Percentiles rank a stretch among this genome's conserved stretches.
phyloP scores from a whole-genome alignment of 1,140 invertebrate genomes.

The Neocloeon triangulifer region DNA sequence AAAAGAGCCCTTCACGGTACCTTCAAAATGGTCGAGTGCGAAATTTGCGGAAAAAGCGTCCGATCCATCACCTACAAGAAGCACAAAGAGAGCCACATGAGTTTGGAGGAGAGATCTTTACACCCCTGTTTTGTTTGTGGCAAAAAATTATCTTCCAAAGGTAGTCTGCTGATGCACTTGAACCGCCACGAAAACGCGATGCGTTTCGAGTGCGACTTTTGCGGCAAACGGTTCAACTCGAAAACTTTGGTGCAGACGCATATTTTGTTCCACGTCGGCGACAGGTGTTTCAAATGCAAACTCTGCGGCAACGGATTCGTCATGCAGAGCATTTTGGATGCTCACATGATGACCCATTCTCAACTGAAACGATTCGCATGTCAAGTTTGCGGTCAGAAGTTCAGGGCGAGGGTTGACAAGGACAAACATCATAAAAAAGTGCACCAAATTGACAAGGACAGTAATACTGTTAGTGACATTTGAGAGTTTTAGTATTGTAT shows the following conservation, averaged over 20 bases:
- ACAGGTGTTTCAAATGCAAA: conserved; percentile 56
- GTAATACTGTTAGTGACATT: too few species aligned
- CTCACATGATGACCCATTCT: conserved; percentile 58
- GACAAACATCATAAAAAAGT: too few species aligned
- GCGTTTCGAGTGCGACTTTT: conserved; percentile 34
- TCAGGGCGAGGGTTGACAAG: conserved; percentile 43
- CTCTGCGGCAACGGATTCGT: conserved; percentile 62
- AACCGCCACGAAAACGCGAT: too few species aligned
- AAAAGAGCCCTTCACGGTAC: too few species aligned
- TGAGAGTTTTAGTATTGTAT: too few species aligned
- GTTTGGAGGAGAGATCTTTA: too few species aligned
- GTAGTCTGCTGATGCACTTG: too few species aligned
- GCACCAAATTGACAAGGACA: too few species aligned
- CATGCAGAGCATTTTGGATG: conserved; percentile 44
- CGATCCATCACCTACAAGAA: too few species aligned
- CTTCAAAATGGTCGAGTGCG: conserved; percentile 12
- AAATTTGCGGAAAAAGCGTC: conserved; percentile 11
- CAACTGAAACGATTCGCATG: conserved; percentile 79
- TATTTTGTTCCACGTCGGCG: conserved; percentile 47
- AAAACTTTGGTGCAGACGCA: conserved; percentile 34
- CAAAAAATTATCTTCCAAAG: too few species aligned
- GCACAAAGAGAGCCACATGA: too few species aligned
- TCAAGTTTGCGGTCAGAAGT: conserved; percentile 59
- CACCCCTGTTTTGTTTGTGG: too few species aligned
- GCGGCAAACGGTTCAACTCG: conserved; percentile 27